Percentiles rank a stretch among this genome's conserved stretches.
Conservation (phyloP, 2,113 vertebrate genomes). For the Ancistrus triradiatus region DNA sequence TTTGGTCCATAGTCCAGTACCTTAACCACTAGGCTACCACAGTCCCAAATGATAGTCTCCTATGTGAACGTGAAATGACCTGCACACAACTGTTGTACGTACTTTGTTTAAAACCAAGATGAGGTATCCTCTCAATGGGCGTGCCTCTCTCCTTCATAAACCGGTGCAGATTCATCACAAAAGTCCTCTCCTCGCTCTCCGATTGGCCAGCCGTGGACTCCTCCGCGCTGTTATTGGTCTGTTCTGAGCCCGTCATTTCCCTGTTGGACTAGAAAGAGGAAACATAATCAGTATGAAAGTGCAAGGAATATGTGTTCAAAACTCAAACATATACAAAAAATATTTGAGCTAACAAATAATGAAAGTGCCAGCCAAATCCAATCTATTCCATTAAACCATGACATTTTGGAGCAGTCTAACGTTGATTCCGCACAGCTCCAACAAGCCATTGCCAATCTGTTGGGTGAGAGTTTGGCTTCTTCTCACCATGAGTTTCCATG, state of each 20-base stretch:
- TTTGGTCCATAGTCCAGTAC: no score
- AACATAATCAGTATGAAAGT: background rate
- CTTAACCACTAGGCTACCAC: no score
- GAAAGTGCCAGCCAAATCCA: no score
- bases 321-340: no score
- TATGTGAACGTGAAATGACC: background rate
- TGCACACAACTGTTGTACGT: constrained; percentile 41
- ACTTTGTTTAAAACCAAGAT: constrained; percentile 97
- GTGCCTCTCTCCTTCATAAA: constrained; percentile 89
- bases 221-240: constrained; percentile 50
- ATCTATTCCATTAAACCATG: no score
- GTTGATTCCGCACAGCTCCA: no score
- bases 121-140: constrained; percentile 91
- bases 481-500: no score
- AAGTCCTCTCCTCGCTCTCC: constrained; percentile 77
- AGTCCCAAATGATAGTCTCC: background rate
- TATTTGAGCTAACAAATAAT: no score
- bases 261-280: constrained; percentile 39
- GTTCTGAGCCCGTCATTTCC: constrained; percentile 57
- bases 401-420: no score
- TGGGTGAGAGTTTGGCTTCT: no score
- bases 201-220: constrained; percentile 31
- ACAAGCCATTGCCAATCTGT: no score
- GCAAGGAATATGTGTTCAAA: no score
- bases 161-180: constrained; percentile 79